Percentiles rank a stretch among this genome's conserved stretches.
Conservation (phyloP, 2,113 vertebrate genomes). For the Puntigrus tetrazona region DNA sequence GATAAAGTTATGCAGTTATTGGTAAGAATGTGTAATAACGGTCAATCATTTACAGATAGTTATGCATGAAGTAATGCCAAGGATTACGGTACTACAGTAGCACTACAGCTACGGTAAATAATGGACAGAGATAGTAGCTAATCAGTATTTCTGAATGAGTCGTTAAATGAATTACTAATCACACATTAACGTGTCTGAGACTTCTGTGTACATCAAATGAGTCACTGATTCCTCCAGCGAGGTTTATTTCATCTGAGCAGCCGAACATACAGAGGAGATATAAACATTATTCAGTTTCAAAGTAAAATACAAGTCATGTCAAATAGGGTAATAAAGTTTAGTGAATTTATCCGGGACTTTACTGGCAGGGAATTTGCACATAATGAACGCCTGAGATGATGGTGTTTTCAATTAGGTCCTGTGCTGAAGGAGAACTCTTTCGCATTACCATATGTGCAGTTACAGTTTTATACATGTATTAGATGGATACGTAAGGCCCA, state of each 20-base stretch:
- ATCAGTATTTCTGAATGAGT: background rate
- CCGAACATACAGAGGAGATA: too few species aligned
- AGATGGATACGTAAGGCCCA: background rate
- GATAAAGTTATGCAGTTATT: background rate
- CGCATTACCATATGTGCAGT: too few species aligned
- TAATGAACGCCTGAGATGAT: too few species aligned
- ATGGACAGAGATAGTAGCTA: background rate
- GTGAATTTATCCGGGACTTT: too few species aligned
- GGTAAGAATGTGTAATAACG: background rate
- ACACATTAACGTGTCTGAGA: background rate
- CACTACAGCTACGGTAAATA: background rate
- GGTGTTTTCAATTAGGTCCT: too few species aligned
- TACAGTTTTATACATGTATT: background rate
- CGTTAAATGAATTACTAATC: background rate
- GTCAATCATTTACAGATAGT: background rate
- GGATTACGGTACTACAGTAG: background rate
- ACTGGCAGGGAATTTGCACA: too few species aligned
- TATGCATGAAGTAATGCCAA: background rate
- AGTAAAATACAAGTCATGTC: too few species aligned
- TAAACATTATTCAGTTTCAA: too few species aligned
- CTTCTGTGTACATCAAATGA: background rate
- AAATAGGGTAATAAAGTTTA: too few species aligned
- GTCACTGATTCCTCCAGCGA: too few species aligned
- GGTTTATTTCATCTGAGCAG: too few species aligned
- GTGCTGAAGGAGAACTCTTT: too few species aligned